Percentiles rank a stretch among this genome's conserved stretches.
Evolutionary conservation across 2,113 vertebrate species (phyloP).

Genomic region (Pycnonotus jocosus): DNA sequence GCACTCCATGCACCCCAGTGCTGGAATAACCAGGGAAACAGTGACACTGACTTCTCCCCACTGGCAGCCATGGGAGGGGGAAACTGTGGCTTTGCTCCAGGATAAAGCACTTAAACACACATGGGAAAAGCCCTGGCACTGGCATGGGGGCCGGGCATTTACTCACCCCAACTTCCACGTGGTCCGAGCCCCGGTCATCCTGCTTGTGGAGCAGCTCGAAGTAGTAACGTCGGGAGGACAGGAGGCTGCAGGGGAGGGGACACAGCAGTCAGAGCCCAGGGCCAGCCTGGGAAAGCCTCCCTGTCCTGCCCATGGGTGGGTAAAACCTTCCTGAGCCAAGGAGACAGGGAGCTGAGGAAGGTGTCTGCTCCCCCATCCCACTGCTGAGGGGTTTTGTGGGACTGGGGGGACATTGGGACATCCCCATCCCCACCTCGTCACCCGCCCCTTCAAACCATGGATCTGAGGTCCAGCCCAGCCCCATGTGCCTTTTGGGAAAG

Average conservation of each 20-base stretch:
- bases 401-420: rapidly evolving
- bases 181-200: constrained; percentile 92
- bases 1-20: not conserved
- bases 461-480: not conserved
- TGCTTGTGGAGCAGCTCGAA: constrained; percentile 98
- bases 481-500: not conserved
- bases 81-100: not conserved
- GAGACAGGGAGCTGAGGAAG: not conserved
- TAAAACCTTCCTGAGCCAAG: not conserved
- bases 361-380: not conserved
- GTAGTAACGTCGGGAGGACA: constrained; percentile 91
- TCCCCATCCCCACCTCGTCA: not conserved
- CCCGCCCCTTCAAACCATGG: not conserved
- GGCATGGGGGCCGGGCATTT: rapidly evolving
- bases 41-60: rapidly evolving
- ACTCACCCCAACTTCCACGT: constrained; percentile 97
- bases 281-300: not conserved
- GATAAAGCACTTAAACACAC: rapidly evolving
- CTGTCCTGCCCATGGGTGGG: rapidly evolving
- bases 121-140: not conserved
- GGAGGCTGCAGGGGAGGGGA: constrained; percentile 73
- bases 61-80: not conserved
- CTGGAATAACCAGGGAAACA: not conserved
- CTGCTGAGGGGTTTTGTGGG: not conserved
- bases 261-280: not conserved